phyloP scores from a whole-genome alignment of 2,888 invertebrate genomes.

The Notodonta dromedarius region DNA sequence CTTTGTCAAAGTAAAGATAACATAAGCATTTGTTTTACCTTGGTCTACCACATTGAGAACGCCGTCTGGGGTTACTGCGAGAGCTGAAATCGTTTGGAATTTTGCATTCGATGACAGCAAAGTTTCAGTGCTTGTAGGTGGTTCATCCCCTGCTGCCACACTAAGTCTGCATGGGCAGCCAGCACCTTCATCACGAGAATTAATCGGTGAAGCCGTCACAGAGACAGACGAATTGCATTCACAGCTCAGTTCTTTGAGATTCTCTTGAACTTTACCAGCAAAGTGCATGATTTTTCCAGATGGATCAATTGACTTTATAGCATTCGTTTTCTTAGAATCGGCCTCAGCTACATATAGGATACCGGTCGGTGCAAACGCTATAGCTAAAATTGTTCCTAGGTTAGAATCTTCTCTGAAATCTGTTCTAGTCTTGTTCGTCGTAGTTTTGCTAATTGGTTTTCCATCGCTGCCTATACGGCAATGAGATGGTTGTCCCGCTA shows the following conservation, averaged over 20 bases:
- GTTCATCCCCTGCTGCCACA: conserved; percentile 85
- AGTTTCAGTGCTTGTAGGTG: conserved; percentile 92
- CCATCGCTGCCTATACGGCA: conserved; percentile 88
- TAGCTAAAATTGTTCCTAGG: conserved; percentile 93
- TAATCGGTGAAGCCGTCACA: conserved; percentile 77
- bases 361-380: conserved; percentile 96
- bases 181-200: conserved; percentile 69
- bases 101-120: conserved; percentile 95
- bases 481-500: conserved; percentile 97
- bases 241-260: conserved; percentile 81
- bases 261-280: conserved; percentile 93
- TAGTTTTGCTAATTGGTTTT: conserved; percentile 66
- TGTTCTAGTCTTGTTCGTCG: conserved; percentile 73
- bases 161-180: conserved; percentile 80
- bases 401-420: conserved; percentile 87
- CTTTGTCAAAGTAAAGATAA: no score
- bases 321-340: conserved; percentile 93
- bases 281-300: conserved; percentile 96
- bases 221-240: conserved; percentile 84
- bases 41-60: conserved; percentile 98
- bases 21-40: conserved; percentile 74
- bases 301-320: conserved; percentile 93
- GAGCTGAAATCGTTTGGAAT: conserved; percentile 94
- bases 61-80: conserved; percentile 98
- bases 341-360: conserved; percentile 97